These are phyloP conservation scores for Hemiprocne comata DNA, from an alignment of 2,113 vertebrate species.

Conservation along the genomic window DNA sequence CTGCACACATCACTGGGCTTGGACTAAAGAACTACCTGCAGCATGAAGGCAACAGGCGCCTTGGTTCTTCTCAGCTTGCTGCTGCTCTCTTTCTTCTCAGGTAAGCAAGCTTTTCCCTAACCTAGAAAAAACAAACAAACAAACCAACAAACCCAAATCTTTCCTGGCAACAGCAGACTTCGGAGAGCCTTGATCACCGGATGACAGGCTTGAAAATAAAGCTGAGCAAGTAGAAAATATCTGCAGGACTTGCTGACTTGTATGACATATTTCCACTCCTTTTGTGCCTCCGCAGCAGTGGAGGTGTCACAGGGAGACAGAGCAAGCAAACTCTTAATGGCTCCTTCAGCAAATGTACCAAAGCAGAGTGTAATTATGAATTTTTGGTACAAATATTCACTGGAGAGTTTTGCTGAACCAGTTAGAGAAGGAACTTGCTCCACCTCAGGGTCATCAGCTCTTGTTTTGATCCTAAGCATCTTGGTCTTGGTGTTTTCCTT, in stretches of 20 bases:
- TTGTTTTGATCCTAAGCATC: slow-evolving; percentile 44
- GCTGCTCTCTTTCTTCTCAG: slow-evolving; percentile 71
- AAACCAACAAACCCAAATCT: background rate
- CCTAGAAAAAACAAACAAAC: background rate
- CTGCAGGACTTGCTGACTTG: background rate
- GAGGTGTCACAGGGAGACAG: slow-evolving; percentile 21
- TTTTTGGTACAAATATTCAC: slow-evolving; percentile 1
- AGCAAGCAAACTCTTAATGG: background rate
- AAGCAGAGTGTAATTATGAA: slow-evolving; percentile 1
- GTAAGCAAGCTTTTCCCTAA: slow-evolving; percentile 66
- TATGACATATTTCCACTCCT: slow-evolving; percentile 21
- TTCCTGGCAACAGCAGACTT: background rate
- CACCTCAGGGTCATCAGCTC: slow-evolving; percentile 39
- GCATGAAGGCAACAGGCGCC: slow-evolving; percentile 73
- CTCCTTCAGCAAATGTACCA: slow-evolving; percentile 15
- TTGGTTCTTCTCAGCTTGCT: slow-evolving; percentile 73
- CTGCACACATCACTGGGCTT: background rate
- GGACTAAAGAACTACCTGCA: slow-evolving; percentile 49
- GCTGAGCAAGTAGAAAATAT: slow-evolving; percentile 44
- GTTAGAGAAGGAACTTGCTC: slow-evolving; percentile 28
- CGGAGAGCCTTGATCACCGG: background rate
- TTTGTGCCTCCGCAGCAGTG: background rate
- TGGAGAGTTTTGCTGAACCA: slow-evolving; percentile 52
- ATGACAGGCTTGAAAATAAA: slow-evolving; percentile 40
- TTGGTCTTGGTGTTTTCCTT: slow-evolving; percentile 29